Evolutionary conservation across 1,140 invertebrate genomes (phyloP), one percentile per base, ranked within the genome.

Genomic region (Hesperophylax magnus): DNA sequence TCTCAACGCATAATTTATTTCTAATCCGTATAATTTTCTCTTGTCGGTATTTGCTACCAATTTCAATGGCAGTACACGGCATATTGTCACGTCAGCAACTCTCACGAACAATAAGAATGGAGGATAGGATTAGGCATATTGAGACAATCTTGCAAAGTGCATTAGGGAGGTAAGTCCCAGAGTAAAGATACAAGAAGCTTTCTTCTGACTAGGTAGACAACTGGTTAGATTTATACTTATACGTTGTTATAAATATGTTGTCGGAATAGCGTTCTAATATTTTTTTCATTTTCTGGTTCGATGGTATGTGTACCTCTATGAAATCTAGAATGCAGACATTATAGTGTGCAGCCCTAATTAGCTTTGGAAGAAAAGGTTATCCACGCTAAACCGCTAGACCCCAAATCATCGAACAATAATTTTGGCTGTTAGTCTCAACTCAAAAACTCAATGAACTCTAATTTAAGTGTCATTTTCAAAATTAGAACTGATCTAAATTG

Each of bases 21-120:
- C 34, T 20, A 20, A 67, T 67, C 24, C 39, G 18, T 47, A 20
- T n/a, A 71, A 52, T 52, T 52, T 22, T 47, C 39, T 71, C 34
- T 39, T 47, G 24, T 3, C 22, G 63, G 24, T 34, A 67, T 67
- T 67, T 67, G 63, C 63, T 67, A 67, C 63, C 24, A 27, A 34
- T 39, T 67, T 67, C 63, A 31, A 27, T 17, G 5, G 9, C 63
- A 31, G 27, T n/a, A 22, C 31, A 58, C 17, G 18, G 67, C 67
- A 71, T 71, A 20, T 53, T 71, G 67, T 71, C 67, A 71, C 67
- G 67, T 71, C 67, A 71, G 39, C 67, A 14, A 71, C 9, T 71
- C 67, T 22, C 67, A 71, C 67, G 67, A 47, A 71, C 67, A 67
- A 67, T 67, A 53, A 71, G 18, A 20, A 3, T 20, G 18, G 34